Evolutionary conservation across 2,888 invertebrate genomes (phyloP).

Genomic region (Deilephila elpenor): DNA sequence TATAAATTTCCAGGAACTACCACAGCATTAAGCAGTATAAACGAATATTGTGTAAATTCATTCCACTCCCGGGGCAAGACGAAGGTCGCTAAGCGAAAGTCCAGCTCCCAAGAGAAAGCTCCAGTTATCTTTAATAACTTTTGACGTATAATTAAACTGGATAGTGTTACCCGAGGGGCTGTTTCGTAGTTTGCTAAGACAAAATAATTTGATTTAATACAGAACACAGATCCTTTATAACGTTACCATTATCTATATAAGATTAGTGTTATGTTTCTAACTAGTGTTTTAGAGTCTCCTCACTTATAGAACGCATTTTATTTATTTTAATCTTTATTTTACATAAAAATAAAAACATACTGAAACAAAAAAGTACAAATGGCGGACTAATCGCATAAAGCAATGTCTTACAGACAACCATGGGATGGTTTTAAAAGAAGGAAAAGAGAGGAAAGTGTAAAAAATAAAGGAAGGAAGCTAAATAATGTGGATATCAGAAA

Average conservation of each 20-base stretch:
- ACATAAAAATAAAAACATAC: too few relatives aligned
- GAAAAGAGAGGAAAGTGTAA: too few relatives aligned
- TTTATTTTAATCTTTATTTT: too few relatives aligned
- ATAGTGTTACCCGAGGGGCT: slow-evolving; percentile 20
- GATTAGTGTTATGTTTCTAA: background rate
- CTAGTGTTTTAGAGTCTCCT: too few relatives aligned
- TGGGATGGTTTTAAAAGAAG: too few relatives aligned
- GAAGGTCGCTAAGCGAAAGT: slow-evolving; percentile 35
- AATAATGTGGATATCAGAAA: too few relatives aligned
- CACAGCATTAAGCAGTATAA: background rate
- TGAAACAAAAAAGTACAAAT: too few relatives aligned
- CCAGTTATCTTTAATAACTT: slow-evolving; percentile 44
- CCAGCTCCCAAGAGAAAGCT: slow-evolving; percentile 45
- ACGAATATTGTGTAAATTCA: background rate
- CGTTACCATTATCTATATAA: slow-evolving; percentile 37
- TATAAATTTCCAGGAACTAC: too few relatives aligned
- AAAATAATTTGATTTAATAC: slow-evolving; percentile 12
- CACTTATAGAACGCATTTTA: too few relatives aligned
- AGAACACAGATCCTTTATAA: slow-evolving; percentile 31
- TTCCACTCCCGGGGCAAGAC: background rate
- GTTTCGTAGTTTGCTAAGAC: slow-evolving; percentile 5
- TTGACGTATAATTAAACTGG: slow-evolving; percentile 35
- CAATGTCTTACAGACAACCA: too few relatives aligned
- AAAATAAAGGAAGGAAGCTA: too few relatives aligned
- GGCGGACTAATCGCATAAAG: too few relatives aligned